Base-by-base conservation (phyloP, 2,113 vertebrate genomes). In the Parotia lawesii region DNA sequence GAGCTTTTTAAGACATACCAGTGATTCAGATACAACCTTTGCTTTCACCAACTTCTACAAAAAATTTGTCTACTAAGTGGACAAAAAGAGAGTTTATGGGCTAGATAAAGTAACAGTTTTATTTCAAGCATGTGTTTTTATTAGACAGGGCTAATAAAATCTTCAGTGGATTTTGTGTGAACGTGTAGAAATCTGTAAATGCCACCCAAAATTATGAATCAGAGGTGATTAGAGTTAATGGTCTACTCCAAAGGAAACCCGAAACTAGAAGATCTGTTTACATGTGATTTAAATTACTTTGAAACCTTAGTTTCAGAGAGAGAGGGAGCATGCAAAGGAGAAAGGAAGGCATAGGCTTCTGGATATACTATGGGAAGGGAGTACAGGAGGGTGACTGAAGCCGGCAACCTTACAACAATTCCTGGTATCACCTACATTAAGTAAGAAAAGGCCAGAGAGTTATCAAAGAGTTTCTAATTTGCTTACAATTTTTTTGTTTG, bases 51-150 rank as follows among this genome's bases (percentile, higher is more conserved):
- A 33, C 58, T 81, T 71, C 50, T 86, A 71, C 84, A 88, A 94
- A 96, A 73, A 74, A 73, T 38, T 95, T 95, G 78, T 90, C 75
- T 92, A 85, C 73, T 65, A 74, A 69, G 48, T 56, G 78, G 67
- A 88, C 78, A 95, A 94, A 96, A 69, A 89, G 56, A 51, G 70
- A 92, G 48, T 96, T 95, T 97, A 96, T 89, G 35, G 73, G 78
- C 83, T 16, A 37, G 87, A 93, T 94, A 87, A 96, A 89, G 51
- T 74, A 89, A 47, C 58, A 83, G 35, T 84, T 96, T 96, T 81
- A 95, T 93, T 96, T 95, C 93, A 95, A 71, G 60, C 27, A 12
- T 92, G 89, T 91, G 78, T 89, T 96, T 97, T 97, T 96, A 97
- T 95, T 95, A 95, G 88, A 76, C 74, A 86, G 53, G 6, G 38